Evolutionary conservation across 2,888 invertebrate genomes (phyloP).

Genomic region (Synanthedon formicaeformis): DNA sequence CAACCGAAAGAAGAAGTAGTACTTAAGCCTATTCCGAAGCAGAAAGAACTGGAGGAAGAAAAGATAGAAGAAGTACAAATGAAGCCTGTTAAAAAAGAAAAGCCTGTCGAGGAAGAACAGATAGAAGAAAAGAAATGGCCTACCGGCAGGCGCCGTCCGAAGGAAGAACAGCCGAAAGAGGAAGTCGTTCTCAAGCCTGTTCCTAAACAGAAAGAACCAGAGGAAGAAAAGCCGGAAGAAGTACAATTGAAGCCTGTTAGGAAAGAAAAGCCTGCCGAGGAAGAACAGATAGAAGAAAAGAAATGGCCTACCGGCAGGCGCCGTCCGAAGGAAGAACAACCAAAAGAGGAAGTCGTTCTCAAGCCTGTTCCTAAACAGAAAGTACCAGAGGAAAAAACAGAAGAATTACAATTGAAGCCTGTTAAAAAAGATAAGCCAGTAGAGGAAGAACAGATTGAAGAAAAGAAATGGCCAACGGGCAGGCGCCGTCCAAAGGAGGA

Average conservation of each 20-base stretch:
- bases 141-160: too few species aligned
- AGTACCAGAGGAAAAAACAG: slow-evolving; percentile 34
- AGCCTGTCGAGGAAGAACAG: too few species aligned
- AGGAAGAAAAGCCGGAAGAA: slow-evolving; percentile 26
- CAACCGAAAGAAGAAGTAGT: too few species aligned
- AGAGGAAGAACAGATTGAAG: slow-evolving; percentile 25
- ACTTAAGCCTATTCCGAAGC: too few species aligned
- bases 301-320: slow-evolving; percentile 27
- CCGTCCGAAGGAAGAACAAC: slow-evolving; percentile 29
- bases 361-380: slow-evolving; percentile 38
- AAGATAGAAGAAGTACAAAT: too few species aligned
- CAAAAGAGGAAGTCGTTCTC: slow-evolving; percentile 39
- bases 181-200: too few species aligned
- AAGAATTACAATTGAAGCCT: slow-evolving; percentile 40
- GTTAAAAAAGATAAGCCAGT: slow-evolving; percentile 18
- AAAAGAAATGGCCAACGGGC: slow-evolving; percentile 27
- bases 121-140: too few species aligned
- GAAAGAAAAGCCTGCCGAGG: slow-evolving; percentile 21
- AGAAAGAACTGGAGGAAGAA: too few species aligned
- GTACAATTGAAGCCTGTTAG: slow-evolving; percentile 38
- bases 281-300: slow-evolving; percentile 25
- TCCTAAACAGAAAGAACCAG: slow-evolving; percentile 5
- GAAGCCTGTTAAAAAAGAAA: too few species aligned
- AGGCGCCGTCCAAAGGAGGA: slow-evolving; percentile 30
- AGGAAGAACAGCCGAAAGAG: too few species aligned